phyloP scores from a whole-genome alignment of 2,797 vertebrate genomes.

The Lophotriccus pileatus region DNA sequence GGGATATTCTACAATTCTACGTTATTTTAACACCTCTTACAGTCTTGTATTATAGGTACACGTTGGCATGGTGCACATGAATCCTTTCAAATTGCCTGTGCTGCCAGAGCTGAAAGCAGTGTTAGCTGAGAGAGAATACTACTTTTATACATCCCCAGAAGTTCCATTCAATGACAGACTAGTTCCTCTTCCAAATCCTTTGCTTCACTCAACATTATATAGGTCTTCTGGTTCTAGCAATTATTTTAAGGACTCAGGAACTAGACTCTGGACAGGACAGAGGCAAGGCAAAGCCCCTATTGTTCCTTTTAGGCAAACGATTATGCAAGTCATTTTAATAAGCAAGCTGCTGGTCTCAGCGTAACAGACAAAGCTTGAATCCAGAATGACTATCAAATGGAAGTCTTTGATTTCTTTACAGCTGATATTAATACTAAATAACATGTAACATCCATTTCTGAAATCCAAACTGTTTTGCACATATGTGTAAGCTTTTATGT shows the following conservation, averaged over 20 bases:
- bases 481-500: not conserved
- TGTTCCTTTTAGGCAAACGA: not conserved
- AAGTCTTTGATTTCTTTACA: not conserved
- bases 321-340: not conserved
- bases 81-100: not conserved
- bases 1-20: not conserved
- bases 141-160: not conserved
- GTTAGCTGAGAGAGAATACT: not conserved
- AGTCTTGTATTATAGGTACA: not conserved
- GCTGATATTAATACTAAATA: not conserved
- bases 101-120: not conserved
- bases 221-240: not conserved
- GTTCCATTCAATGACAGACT: not conserved
- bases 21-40: not conserved
- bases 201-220: not conserved
- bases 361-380: not conserved
- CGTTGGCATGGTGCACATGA: accelerated
- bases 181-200: not conserved
- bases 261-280: not conserved
- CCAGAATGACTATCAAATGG: not conserved
- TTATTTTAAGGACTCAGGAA: not conserved
- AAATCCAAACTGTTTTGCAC: not conserved
- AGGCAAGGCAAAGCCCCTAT: not conserved
- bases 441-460: not conserved
- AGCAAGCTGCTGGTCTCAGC: not conserved